Percentiles rank a stretch among this genome's conserved stretches.
Conservation (phyloP, 2,113 vertebrate species). For the Carettochelys insculpta region DNA sequence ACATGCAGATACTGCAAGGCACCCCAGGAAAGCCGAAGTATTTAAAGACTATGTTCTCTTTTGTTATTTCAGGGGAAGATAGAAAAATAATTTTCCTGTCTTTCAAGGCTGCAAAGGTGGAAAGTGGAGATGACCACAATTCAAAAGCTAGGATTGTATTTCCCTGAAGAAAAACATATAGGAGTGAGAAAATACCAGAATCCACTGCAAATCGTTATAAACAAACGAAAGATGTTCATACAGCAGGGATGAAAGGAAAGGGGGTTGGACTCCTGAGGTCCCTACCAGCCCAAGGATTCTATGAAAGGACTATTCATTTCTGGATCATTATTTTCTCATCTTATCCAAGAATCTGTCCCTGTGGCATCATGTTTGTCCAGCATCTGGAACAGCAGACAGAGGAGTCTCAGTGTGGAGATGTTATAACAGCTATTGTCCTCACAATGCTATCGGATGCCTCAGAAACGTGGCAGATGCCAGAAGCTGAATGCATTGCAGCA, state of each 20-base stretch:
- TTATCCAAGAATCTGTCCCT: neutral
- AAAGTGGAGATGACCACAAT: neutral
- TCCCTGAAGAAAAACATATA: neutral
- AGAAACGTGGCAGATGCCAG: too few species aligned
- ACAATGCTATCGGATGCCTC: too few species aligned
- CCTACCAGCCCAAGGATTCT: too few species aligned
- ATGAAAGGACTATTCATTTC: too few species aligned
- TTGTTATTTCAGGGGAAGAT: neutral
- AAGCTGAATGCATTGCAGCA: too few species aligned
- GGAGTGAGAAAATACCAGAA: neutral
- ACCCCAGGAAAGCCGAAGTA: fast-evolving
- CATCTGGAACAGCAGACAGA: too few species aligned
- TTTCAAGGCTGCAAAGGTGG: too few species aligned
- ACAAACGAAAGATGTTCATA: neutral
- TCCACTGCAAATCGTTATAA: neutral
- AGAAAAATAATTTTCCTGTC: neutral
- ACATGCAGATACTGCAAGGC: neutral
- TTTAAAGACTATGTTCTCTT: neutral
- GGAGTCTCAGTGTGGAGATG: too few species aligned
- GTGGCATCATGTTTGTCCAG: neutral
- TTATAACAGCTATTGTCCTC: too few species aligned
- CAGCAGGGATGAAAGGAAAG: neutral
- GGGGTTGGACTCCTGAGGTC: too few species aligned
- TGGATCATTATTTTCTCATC: neutral
- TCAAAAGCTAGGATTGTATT: fast-evolving